A percentile compares a stretch with the other conserved stretches of the same genome.
Conservation (phyloP, 1,140 invertebrate species). For the Scaptomyza graminum region DNA sequence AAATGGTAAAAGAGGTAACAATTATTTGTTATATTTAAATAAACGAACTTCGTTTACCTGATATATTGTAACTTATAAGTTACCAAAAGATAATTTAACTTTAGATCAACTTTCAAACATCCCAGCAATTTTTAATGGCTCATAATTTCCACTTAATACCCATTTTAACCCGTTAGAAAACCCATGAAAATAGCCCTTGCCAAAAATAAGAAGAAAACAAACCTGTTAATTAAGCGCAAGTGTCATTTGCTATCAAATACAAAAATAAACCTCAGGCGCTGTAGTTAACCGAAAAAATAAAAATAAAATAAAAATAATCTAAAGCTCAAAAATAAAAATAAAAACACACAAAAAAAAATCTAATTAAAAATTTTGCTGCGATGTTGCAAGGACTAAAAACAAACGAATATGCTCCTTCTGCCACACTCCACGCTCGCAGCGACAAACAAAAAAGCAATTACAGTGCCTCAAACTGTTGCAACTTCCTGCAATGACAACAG, state of each 20-base stretch:
- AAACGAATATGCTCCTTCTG: not conserved
- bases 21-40: too few species aligned
- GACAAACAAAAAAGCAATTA: slow-evolving; percentile 81
- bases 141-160: slow-evolving; percentile 59
- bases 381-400: slow-evolving; percentile 28
- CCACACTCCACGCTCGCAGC: slow-evolving; percentile 42
- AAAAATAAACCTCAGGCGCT: slow-evolving; percentile 62
- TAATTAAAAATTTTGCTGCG: slow-evolving; percentile 77
- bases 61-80: too few species aligned
- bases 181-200: slow-evolving; percentile 18
- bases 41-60: too few species aligned
- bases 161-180: slow-evolving; percentile 66
- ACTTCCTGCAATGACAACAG: slow-evolving; percentile 79
- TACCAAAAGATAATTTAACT: slow-evolving; percentile 11
- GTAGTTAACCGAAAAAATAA: slow-evolving; percentile 44
- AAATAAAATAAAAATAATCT: slow-evolving; percentile 64
- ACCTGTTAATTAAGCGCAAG: slow-evolving; percentile 66
- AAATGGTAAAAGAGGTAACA: too few species aligned
- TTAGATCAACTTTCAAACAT: slow-evolving; percentile 5
- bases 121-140: slow-evolving; percentile 58
- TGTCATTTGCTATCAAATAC: slow-evolving; percentile 66
- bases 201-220: slow-evolving; percentile 5
- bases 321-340: slow-evolving; percentile 51
- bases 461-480: slow-evolving; percentile 80
- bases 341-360: slow-evolving; percentile 63